A percentile compares a stretch with the other conserved stretches of the same genome.
Conservation (phyloP, 1,140 invertebrate genomes). For the Drosophila lacertosa region DNA sequence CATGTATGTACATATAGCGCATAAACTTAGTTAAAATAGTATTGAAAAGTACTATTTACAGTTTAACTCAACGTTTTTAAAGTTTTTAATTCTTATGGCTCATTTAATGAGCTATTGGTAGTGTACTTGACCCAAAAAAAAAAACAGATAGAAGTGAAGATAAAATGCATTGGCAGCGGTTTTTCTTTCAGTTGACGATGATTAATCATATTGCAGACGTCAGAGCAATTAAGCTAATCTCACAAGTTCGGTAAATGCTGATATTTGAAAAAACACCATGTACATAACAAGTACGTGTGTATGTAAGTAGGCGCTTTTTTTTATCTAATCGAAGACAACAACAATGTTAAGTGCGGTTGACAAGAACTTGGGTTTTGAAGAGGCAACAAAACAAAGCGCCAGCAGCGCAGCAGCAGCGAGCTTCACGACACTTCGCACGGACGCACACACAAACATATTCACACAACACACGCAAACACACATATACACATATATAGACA, state of each 20-base stretch:
- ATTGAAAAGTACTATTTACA: no score
- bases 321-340: conserved; percentile 65
- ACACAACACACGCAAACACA: neutral
- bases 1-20: neutral
- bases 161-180: conserved; percentile 7
- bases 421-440: conserved; percentile 19
- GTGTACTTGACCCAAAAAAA: conserved; percentile 40
- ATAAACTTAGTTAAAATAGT: conserved; percentile 9
- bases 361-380: conserved; percentile 36
- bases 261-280: conserved; percentile 61
- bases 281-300: conserved; percentile 16
- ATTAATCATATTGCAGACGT: conserved; percentile 62
- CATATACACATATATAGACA: neutral
- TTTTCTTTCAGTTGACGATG: conserved; percentile 35
- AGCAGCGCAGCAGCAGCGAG: conserved; percentile 43
- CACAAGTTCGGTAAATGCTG: conserved; percentile 35
- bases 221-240: conserved; percentile 71
- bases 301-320: conserved; percentile 28
- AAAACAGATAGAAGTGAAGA: neutral
- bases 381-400: conserved; percentile 45
- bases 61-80: neutral
- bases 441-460: conserved; percentile 17
- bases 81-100: conserved; percentile 12
- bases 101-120: conserved; percentile 10
- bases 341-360: conserved; percentile 33